Base-by-base conservation (phyloP, 2,888 invertebrate genomes). In the Frankliniella fusca region DNA sequence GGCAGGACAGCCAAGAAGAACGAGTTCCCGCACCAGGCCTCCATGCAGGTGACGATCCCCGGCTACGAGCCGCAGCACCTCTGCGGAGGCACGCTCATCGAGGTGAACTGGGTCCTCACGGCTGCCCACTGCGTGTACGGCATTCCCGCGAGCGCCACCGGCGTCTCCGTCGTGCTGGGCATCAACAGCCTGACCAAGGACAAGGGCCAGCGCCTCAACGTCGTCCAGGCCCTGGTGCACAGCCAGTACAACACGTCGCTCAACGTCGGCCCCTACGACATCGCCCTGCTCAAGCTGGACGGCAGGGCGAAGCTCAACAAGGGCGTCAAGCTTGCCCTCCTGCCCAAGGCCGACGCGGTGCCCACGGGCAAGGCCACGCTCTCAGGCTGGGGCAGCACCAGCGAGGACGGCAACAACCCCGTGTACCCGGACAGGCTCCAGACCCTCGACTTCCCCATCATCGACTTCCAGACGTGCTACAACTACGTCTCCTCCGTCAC, bases 351-450 rank as follows among this genome's bases (percentile, higher is more conserved):
- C 20, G 61, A 7, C 7, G 15, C 15, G 5, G 12, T 61, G 90
- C 5, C 70, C 20, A n/a, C 10, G 20, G 11, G 61, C 82, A 81
- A 84, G 11, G 87, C 86, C 0, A 85, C 86, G 1, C 86, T 90
- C 11, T 87, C 88, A 15, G 90, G 90, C 83, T 90, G 90, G 90
- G 90, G 90, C 80, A 88, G 89, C 27, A 86, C 87, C 76, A 82
- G 86, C 0, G 15, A 28, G 0, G 3, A 84, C 83, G 15, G 61
- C 61, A n/a, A 61, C 61, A 20, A 15, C 84, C 88, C 89, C 48
- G 87, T 87, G 82, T 83, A 89, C 12, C 90, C 91, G 0, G 87
- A 86, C 83, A 87, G 87, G 82, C 85, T 91, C 18, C 90, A 90
- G 85, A 61, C 61, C 20, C 20, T n/a, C 12, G 83, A 48, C 15